Percentiles rank a stretch among this genome's conserved stretches.
These are phyloP conservation scores for Melopsittacus undulatus DNA, from an alignment of 2,797 vertebrate species.

Conservation along the genomic window DNA sequence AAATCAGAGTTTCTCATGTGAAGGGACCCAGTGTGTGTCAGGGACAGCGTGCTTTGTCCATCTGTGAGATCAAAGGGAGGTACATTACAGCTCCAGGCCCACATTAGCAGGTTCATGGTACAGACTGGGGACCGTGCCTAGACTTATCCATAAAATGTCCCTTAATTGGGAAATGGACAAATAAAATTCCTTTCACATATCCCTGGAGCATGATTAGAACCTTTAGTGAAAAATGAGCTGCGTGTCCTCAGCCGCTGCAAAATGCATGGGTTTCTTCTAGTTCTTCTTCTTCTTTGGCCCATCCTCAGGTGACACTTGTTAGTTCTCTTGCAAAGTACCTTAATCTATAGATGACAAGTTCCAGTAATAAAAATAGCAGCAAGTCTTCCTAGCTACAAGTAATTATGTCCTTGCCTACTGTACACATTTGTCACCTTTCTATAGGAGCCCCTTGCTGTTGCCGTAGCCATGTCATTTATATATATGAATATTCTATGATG, in stretches of 20 bases:
- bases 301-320: constrained; percentile 45
- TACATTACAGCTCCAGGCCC: not conserved
- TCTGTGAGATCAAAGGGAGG: not conserved
- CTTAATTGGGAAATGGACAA: constrained; percentile 1
- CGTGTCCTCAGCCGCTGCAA: not conserved
- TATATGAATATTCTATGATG: constrained; percentile 72
- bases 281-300: not conserved
- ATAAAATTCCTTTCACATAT: not conserved
- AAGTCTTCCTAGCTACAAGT: constrained; percentile 34
- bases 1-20: not conserved
- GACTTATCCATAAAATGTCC: constrained; percentile 11
- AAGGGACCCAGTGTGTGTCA: not conserved
- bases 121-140: not conserved
- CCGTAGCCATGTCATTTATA: constrained; percentile 66
- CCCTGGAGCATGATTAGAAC: not conserved
- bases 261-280: not conserved
- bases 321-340: constrained; percentile 57
- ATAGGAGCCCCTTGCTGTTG: constrained; percentile 60
- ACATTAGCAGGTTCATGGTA: not conserved
- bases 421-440: constrained; percentile 67
- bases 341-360: constrained; percentile 70
- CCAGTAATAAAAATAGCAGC: constrained; percentile 40
- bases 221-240: not conserved
- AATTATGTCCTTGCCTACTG: constrained; percentile 55
- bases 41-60: not conserved